Conservation (phyloP, 2,797 vertebrate genomes). For the Hylomyscus alleni region DNA sequence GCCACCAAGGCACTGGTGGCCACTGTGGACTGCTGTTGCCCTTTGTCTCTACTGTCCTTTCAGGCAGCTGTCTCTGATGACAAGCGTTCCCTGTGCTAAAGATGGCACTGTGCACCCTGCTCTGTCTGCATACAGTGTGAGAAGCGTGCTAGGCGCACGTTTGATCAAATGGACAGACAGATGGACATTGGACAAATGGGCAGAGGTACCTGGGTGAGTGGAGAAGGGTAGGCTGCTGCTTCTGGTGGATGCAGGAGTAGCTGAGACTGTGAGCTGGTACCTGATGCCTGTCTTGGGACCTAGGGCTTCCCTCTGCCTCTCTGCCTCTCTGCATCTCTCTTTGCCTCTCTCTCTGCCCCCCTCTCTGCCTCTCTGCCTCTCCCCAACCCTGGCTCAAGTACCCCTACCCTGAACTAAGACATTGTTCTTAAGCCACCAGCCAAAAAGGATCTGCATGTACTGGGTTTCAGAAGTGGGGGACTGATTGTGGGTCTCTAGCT, state of each 20-base stretch:
- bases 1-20: not conserved
- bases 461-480: not conserved
- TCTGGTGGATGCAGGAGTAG: not conserved
- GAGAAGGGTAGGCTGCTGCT: not conserved
- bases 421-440: not conserved
- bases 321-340: too few relatives aligned
- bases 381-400: not conserved
- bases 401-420: not conserved
- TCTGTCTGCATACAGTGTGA: not conserved
- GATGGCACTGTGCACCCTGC: not conserved
- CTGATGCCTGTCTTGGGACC: not conserved
- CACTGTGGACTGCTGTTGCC: rapidly evolving
- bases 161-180: not conserved
- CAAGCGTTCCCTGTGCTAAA: not conserved
- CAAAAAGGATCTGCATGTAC: not conserved
- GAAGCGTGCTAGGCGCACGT: too few relatives aligned
- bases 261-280: not conserved
- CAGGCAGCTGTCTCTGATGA: not conserved
- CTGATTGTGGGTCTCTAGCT: not conserved
- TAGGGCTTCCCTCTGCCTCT: not conserved
- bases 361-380: too few relatives aligned
- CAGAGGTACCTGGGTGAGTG: too few relatives aligned
- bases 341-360: too few relatives aligned
- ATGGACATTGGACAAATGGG: not conserved
- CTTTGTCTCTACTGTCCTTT: not conserved